Base-by-base conservation (phyloP, 2,888 invertebrate genomes). In the Caradrina kadenii region DNA sequence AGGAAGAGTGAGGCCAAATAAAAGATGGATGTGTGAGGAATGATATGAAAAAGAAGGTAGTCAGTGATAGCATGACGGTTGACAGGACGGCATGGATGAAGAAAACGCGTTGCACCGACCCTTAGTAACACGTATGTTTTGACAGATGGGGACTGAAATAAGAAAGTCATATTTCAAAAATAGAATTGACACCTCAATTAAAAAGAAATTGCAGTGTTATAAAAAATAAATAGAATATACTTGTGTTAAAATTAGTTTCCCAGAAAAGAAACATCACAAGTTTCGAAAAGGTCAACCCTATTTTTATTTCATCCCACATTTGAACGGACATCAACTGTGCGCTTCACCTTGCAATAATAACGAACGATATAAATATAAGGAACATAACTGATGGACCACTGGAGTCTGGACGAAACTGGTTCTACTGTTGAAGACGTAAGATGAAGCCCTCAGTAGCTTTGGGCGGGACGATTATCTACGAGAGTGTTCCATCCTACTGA, bases 401-500 rank as follows among this genome's bases (percentile, higher is more conserved):
- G 49, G 42, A n/a, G 90, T 91, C 91, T 89, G 87, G 60, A 63
- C 77, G 76, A 89, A 91, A 93, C 94, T 90, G 91, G 94, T 92
- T 89, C 86, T 86, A 21, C 13, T 39, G 35, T 76, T 49, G 35
- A 76, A 87, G 89, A 76, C 58, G 90, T 92, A 84, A 91, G 93
- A 91, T 66, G 69, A 48, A 66, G 72, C 65, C 60, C 45, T 54
- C 75, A 54, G 82, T 82, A 84, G 83, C 84, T 78, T 77, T 80
- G 82, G 82, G 77, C 80, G 72, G 56, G 68, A 72, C 69, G 73
- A 82, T 84, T 75, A 83, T 75, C 74, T 79, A 63, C 53, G 17
- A 13, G 21, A 8, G 11, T 4, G 45, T 45, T 15, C 45, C 15
- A 45, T 17, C 17, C 45, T 45, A 45, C 45, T 45, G 17, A 45